A percentile compares a stretch with the other conserved stretches of the same genome.
Evolutionary conservation across 2,797 vertebrate genomes (phyloP).

Genomic region (Argya squamiceps): DNA sequence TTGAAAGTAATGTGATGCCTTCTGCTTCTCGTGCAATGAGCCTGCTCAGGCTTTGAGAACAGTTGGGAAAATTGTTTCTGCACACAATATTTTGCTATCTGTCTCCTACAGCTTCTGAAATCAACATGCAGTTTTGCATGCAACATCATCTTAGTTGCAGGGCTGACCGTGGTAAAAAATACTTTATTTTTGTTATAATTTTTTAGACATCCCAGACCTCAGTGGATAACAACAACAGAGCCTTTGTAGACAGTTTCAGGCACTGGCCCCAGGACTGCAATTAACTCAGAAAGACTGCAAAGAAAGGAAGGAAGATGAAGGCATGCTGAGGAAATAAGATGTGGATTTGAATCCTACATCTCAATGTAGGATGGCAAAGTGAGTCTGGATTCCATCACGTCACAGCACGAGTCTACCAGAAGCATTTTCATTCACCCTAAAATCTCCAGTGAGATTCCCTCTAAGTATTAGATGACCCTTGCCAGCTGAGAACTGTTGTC

Average conservation of each 20-base stretch:
- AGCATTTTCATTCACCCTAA: neutral
- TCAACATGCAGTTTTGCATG: neutral
- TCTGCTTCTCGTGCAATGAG: neutral
- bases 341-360: neutral
- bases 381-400: neutral
- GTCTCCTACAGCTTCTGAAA: neutral
- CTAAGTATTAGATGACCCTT: neutral
- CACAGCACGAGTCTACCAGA: rapidly evolving
- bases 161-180: neutral
- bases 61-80: neutral
- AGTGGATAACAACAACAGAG: neutral
- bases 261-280: neutral
- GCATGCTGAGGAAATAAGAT: neutral
- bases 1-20: neutral
- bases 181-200: neutral
- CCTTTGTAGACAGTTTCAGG: neutral
- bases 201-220: neutral
- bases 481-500: neutral
- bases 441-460: neutral
- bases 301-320: neutral
- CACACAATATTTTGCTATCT: neutral
- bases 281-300: neutral
- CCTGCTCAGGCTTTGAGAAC: neutral
- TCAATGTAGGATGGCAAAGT: neutral
- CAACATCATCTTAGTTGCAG: neutral